Percentiles rank a stretch among this genome's conserved stretches.
Evolutionary conservation across 2,797 vertebrate genomes (phyloP).

Genomic region (Molossus molossus): DNA sequence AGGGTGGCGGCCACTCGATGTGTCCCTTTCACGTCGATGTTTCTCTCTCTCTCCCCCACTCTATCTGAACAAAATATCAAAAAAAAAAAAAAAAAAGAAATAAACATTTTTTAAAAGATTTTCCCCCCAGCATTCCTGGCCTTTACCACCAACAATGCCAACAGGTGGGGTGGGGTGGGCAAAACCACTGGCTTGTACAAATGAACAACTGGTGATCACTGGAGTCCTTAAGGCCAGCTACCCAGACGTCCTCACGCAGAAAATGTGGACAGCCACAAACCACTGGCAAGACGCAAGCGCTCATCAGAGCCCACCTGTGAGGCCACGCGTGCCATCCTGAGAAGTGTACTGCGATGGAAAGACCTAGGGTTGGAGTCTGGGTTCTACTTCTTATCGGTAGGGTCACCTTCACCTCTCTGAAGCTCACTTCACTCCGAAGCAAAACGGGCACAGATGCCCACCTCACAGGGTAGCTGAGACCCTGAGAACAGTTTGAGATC

Average conservation of each 20-base stretch:
- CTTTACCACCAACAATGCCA: neutral
- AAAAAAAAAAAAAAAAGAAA: conserved; percentile 88
- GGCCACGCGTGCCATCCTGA: neutral
- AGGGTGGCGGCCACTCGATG: too few relatives aligned
- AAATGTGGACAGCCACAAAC: neutral
- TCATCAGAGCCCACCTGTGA: neutral
- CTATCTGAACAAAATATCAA: too few relatives aligned
- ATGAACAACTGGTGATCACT: neutral
- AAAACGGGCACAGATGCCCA: neutral
- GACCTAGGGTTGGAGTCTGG: too few relatives aligned
- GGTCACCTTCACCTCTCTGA: neutral
- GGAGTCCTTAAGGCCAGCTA: neutral
- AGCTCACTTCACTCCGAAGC: neutral
- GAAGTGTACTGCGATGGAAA: neutral
- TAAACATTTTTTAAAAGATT: neutral
- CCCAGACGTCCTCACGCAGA: neutral
- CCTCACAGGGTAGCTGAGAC: too few relatives aligned
- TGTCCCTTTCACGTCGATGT: too few relatives aligned
- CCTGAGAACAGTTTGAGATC: neutral
- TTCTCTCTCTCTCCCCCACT: too few relatives aligned
- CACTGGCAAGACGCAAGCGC: neutral
- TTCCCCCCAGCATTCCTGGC: neutral
- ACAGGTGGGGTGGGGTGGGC: fast-evolving
- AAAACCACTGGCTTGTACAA: neutral
- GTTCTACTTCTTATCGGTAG: neutral